Percentiles rank a stretch among this genome's conserved stretches.
phyloP scores from a whole-genome alignment of 2,888 invertebrate genomes.

The Himalopsyche tibetana region DNA sequence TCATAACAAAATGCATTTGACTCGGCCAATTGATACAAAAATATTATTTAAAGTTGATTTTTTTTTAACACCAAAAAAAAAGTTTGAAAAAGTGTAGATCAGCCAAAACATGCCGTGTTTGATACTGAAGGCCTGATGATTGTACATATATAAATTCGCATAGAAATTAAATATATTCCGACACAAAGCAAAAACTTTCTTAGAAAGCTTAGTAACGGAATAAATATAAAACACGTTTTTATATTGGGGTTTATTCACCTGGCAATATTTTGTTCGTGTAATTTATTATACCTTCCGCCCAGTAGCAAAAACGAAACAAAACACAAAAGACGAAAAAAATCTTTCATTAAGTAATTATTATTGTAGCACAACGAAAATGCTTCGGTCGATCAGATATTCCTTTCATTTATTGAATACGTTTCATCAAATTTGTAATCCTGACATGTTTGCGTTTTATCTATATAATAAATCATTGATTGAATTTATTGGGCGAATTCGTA shows the following conservation, averaged over 20 bases:
- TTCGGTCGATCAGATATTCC: not conserved
- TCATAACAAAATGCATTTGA: no score
- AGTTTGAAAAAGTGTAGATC: no score
- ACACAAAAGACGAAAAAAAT: not conserved
- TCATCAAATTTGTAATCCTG: not conserved
- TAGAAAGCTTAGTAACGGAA: not conserved
- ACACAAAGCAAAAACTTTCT: no score
- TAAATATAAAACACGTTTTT: slow-evolving; percentile 5
- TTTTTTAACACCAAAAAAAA: no score
- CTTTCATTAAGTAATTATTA: slow-evolving; percentile 23
- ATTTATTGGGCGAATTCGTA: no score
- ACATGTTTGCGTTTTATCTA: not conserved
- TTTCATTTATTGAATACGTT: not conserved
- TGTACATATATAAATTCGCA: no score
- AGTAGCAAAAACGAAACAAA: not conserved
- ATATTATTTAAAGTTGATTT: no score
- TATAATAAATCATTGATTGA: not conserved
- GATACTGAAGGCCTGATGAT: no score
- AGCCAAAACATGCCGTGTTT: no score
- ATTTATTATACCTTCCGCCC: not conserved
- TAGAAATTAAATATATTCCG: no score
- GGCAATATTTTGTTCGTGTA: not conserved
- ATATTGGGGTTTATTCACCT: slow-evolving; percentile 7
- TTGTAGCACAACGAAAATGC: not conserved
- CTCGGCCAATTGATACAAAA: no score